Conservation (phyloP, 2,888 invertebrate genomes). For the Sinohyriopsis cumingii region DNA sequence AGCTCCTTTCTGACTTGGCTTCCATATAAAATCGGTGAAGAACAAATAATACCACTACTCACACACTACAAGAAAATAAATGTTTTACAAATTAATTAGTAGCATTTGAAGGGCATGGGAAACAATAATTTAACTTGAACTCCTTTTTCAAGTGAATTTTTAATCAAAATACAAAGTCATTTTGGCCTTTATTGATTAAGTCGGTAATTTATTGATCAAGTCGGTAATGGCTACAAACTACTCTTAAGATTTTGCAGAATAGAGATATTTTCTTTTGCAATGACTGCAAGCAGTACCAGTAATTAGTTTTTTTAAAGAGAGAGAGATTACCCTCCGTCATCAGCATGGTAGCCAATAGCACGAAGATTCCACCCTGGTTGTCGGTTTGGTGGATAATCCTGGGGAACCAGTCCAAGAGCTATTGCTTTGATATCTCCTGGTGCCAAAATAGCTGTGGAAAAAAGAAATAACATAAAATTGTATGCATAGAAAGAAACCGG, state of each 20-base stretch:
- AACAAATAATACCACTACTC: too few species aligned
- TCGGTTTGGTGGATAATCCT: constrained; percentile 69
- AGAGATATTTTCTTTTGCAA: background rate
- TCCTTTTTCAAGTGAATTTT: too few species aligned
- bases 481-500: too few species aligned
- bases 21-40: too few species aligned
- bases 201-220: too few species aligned
- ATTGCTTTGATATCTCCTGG: constrained; percentile 42
- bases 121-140: too few species aligned
- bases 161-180: too few species aligned
- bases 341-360: constrained; percentile 72
- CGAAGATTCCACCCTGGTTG: constrained; percentile 72
- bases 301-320: background rate
- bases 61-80: too few species aligned
- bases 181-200: too few species aligned
- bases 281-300: background rate
- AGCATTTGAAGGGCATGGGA: too few species aligned
- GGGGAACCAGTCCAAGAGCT: constrained; percentile 69
- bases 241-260: background rate
- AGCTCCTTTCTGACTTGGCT: too few species aligned
- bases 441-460: constrained; percentile 31
- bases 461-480: background rate
- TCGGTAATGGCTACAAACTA: background rate
- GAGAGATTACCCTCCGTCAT: constrained; percentile 71
- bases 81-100: too few species aligned